Conservation (phyloP, 1,140 invertebrate species). For the Papilio polyxenes region DNA sequence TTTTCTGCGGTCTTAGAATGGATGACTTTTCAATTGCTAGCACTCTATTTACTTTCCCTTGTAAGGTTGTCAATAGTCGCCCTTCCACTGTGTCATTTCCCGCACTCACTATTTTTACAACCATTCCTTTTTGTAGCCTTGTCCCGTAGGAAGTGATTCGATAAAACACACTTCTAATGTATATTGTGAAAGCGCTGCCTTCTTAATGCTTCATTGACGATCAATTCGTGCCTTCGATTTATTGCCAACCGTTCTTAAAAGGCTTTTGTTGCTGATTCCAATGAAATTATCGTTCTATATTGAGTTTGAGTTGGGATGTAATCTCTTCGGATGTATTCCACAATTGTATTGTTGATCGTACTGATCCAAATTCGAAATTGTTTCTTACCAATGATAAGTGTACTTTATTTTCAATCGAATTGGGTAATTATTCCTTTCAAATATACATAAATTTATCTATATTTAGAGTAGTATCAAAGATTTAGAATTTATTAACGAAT, state of each 20-base stretch:
- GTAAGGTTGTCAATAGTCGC: conserved; percentile 57
- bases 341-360: conserved; percentile 30
- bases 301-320: conserved; percentile 52
- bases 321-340: conserved; percentile 51
- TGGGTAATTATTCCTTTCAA: not conserved
- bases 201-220: conserved; percentile 74
- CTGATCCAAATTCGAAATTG: conserved; percentile 8
- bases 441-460: not conserved
- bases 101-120: conserved; percentile 72
- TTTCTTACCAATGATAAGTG: not conserved
- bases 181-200: conserved; percentile 70
- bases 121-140: conserved; percentile 59
- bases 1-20: conserved; percentile 62
- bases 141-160: conserved; percentile 74
- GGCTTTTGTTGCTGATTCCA: conserved; percentile 66
- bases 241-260: conserved; percentile 70
- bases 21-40: conserved; percentile 78
- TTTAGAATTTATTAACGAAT: not conserved
- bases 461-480: not conserved
- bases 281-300: conserved; percentile 66
- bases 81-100: conserved; percentile 77
- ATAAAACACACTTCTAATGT: conserved; percentile 77
- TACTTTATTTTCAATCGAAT: conserved; percentile 7
- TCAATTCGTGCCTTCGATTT: conserved; percentile 70
- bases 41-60: conserved; percentile 69